phyloP scores from a whole-genome alignment of 2,797 vertebrate genomes.

The Lepidocolaptes lacrymiger region DNA sequence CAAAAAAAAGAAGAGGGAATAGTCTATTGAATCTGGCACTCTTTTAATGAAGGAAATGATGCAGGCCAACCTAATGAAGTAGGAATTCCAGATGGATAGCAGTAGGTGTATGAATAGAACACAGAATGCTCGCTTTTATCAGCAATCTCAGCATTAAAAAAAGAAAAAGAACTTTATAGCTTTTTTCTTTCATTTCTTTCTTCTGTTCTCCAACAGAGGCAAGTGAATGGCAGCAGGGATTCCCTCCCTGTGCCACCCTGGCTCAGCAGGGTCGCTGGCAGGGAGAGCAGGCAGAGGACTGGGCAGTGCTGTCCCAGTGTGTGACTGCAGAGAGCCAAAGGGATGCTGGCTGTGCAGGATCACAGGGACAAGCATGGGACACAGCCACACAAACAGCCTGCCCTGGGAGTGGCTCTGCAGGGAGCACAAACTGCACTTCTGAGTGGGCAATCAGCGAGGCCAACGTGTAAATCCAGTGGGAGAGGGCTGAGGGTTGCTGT shows the following conservation, averaged over 20 bases:
- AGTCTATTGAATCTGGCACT: conserved; percentile 13
- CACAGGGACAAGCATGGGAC: neutral
- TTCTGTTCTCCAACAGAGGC: neutral
- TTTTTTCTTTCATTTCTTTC: neutral
- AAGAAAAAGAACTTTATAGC: neutral
- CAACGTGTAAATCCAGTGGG: accelerated
- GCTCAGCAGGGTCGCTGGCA: neutral
- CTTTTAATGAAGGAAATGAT: neutral
- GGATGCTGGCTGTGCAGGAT: neutral
- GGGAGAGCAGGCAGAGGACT: neutral
- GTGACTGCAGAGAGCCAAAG: neutral
- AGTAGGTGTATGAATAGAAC: neutral
- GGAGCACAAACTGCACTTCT: neutral
- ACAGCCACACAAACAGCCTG: neutral
- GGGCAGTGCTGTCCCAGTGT: neutral
- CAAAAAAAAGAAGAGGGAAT: neutral
- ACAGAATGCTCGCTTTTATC: neutral
- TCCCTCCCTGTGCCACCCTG: neutral
- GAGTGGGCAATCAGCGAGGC: accelerated
- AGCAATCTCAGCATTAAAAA: neutral
- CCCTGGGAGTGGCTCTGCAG: neutral
- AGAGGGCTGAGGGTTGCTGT: neutral
- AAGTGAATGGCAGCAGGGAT: neutral
- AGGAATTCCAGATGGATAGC: conserved; percentile 31
- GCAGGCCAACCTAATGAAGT: conserved; percentile 8